Conservation (phyloP, 2,113 vertebrate species). For the Notothenia coriiceps region DNA sequence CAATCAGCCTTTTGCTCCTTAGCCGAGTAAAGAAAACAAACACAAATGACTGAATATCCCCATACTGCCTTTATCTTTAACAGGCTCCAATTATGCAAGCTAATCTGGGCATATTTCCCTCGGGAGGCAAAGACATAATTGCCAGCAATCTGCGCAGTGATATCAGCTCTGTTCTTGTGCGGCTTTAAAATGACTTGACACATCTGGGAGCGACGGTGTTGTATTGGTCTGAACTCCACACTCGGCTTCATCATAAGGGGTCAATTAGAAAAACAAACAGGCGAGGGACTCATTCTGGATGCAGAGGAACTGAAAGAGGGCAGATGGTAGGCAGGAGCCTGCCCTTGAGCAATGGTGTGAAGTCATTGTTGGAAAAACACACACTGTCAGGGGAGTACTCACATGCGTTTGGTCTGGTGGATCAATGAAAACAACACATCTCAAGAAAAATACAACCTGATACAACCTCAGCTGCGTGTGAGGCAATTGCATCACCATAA, state of each 20-base stretch:
- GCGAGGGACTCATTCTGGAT: slow-evolving; percentile 52
- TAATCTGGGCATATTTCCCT: slow-evolving; percentile 83
- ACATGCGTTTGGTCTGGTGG: slow-evolving; percentile 21
- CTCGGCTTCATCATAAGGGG: slow-evolving; percentile 69
- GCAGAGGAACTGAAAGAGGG: slow-evolving; percentile 45
- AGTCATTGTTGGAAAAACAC: slow-evolving; percentile 51
- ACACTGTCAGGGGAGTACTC: slow-evolving; percentile 17
- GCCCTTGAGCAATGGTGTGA: slow-evolving; percentile 67
- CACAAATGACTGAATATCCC: slow-evolving; percentile 54
- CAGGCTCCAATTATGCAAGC: slow-evolving; percentile 77
- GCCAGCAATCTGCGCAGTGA: slow-evolving; percentile 73
- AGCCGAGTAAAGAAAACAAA: slow-evolving; percentile 1
- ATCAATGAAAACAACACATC: slow-evolving; percentile 3
- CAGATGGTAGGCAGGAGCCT: slow-evolving; percentile 72
- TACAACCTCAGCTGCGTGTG: neutral
- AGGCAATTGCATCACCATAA: neutral
- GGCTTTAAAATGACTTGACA: slow-evolving; percentile 73
- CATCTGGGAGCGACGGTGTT: slow-evolving; percentile 57
- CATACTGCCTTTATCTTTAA: slow-evolving; percentile 73
- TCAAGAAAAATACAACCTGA: slow-evolving; percentile 1
- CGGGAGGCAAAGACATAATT: slow-evolving; percentile 76
- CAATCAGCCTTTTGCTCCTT: slow-evolving; percentile 35
- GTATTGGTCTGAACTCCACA: slow-evolving; percentile 50
- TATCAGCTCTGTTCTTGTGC: slow-evolving; percentile 66
- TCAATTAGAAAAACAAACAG: slow-evolving; percentile 75